Evolutionary conservation across 1,140 invertebrate species (phyloP).

Genomic region (Lepidurus couesii): DNA sequence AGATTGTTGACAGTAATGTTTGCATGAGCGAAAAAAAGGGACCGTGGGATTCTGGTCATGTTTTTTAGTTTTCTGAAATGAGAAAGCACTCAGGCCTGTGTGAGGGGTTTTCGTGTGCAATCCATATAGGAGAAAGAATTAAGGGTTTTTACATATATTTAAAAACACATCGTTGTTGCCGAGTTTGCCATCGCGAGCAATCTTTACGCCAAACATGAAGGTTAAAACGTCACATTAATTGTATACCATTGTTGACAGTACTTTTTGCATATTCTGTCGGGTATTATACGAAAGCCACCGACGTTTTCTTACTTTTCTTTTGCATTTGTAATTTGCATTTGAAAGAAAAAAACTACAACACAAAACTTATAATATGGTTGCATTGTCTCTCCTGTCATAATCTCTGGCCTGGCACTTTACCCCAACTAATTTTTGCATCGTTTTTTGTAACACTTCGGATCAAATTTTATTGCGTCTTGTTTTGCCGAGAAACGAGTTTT

Average conservation of each 20-base stretch:
- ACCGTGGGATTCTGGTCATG: constrained; percentile 20
- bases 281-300: constrained; percentile 12
- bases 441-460: neutral
- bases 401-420: constrained; percentile 12
- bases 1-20: neutral
- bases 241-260: neutral
- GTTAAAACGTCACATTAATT: neutral
- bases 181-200: neutral
- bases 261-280: neutral
- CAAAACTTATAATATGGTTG: neutral
- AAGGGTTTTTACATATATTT: neutral
- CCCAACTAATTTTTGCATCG: neutral
- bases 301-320: neutral
- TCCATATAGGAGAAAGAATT: neutral
- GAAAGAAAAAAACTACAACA: neutral
- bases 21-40: constrained; percentile 14
- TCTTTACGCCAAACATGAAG: neutral
- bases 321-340: neutral
- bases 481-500: neutral
- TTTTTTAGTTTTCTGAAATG: constrained; percentile 7
- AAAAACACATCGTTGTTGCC: neutral
- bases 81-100: constrained; percentile 14
- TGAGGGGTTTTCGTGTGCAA: neutral
- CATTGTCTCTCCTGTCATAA: constrained; percentile 9
- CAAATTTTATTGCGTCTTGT: neutral